A percentile compares a stretch with the other conserved stretches of the same genome.
Evolutionary conservation across 2,888 invertebrate species (phyloP).

Genomic region (Apocheima hispidaria): DNA sequence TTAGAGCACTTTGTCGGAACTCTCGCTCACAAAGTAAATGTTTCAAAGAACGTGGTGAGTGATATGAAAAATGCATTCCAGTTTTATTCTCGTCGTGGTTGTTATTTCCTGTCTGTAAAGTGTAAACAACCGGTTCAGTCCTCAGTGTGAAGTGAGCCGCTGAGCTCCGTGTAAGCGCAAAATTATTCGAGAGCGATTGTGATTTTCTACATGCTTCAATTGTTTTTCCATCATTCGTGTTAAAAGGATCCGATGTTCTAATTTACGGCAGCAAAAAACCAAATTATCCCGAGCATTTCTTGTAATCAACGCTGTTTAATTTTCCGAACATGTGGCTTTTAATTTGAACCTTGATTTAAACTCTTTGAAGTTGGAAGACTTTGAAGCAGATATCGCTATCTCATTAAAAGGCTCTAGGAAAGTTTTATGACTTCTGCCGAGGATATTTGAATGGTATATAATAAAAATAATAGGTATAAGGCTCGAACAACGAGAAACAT

Average conservation of each 20-base stretch:
- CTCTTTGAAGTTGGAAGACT: conserved; percentile 13
- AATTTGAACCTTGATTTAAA: conserved; percentile 10
- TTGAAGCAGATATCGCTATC: conserved; percentile 25
- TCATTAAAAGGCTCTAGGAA: conserved; percentile 22
- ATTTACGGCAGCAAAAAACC: not conserved
- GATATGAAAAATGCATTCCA: conserved; percentile 53
- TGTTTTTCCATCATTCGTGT: conserved; percentile 46
- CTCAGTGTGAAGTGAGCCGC: conserved; percentile 44
- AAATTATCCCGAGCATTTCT: conserved; percentile 10
- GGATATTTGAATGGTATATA: conserved; percentile 12
- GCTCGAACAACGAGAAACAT: conserved; percentile 10
- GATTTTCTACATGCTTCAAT: conserved; percentile 39
- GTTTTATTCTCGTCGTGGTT: conserved; percentile 40
- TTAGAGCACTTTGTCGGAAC: conserved; percentile 38
- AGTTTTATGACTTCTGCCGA: conserved; percentile 20
- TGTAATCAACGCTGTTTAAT: conserved; percentile 9
- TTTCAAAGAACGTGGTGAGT: conserved; percentile 45
- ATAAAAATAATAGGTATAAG: conserved; percentile 4
- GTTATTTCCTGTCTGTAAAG: conserved; percentile 53
- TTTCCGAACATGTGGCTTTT: conserved; percentile 9
- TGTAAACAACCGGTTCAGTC: conserved; percentile 47
- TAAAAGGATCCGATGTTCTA: conserved; percentile 28
- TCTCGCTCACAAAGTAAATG: conserved; percentile 40
- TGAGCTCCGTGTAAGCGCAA: conserved; percentile 37
- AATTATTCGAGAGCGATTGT: conserved; percentile 38